Conservation (phyloP, 2,888 invertebrate genomes). For the Agriopis leucophaearia region DNA sequence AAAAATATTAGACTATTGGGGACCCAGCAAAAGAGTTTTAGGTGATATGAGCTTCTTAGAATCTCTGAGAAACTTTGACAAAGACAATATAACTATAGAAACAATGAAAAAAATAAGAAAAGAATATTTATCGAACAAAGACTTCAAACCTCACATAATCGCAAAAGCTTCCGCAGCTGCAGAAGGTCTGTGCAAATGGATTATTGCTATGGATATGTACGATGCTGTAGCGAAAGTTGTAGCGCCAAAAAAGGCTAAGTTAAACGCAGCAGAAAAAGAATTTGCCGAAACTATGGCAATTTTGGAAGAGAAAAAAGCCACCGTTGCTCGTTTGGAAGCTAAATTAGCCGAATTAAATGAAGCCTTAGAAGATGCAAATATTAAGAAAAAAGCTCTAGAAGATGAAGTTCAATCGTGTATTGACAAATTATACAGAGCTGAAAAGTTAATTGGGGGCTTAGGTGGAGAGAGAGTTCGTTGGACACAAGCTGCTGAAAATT, state of each 20-base stretch:
- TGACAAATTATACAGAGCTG: constrained; percentile 93
- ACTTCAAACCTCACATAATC: constrained; percentile 92
- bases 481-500: constrained; percentile 91
- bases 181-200: constrained; percentile 97
- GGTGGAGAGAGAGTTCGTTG: constrained; percentile 96
- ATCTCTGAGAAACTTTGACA: constrained; percentile 92
- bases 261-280: constrained; percentile 92
- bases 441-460: constrained; percentile 94
- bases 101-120: constrained; percentile 91
- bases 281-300: constrained; percentile 94
- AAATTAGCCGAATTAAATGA: constrained; percentile 90
- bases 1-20: constrained; percentile 93
- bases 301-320: constrained; percentile 93
- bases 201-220: constrained; percentile 95
- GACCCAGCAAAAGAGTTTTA: constrained; percentile 92
- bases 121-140: constrained; percentile 91
- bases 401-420: constrained; percentile 92
- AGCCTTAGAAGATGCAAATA: constrained; percentile 88
- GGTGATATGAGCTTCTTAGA: constrained; percentile 94
- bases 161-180: constrained; percentile 97
- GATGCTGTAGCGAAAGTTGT: constrained; percentile 94
- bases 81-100: constrained; percentile 92
- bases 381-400: constrained; percentile 89
- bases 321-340: constrained; percentile 91
- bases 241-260: constrained; percentile 94